phyloP scores from a whole-genome alignment of 2,888 invertebrate genomes.

The Acanthoscelides obtectus region DNA sequence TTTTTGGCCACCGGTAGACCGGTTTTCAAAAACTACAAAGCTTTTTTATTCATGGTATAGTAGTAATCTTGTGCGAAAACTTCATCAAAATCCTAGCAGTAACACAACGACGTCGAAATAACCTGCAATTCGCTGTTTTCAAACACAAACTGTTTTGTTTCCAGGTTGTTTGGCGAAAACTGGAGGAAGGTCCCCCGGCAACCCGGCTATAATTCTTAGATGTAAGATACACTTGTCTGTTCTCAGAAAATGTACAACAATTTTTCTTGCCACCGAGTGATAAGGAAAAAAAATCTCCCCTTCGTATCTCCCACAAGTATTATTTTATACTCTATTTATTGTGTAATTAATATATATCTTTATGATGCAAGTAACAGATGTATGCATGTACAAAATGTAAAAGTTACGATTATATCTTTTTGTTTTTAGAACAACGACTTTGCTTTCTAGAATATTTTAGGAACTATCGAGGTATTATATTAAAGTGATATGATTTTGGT shows the following conservation, averaged over 20 bases:
- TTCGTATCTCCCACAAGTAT: not conserved
- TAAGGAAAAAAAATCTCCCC: not conserved
- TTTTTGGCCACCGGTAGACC: too few relatives aligned
- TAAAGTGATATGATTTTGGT: too few relatives aligned
- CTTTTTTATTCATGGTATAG: too few relatives aligned
- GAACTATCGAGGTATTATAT: too few relatives aligned
- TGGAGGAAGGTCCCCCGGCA: conserved; percentile 75
- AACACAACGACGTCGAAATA: too few relatives aligned
- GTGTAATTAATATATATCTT: conserved; percentile 1
- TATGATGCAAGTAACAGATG: not conserved
- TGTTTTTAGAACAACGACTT: not conserved
- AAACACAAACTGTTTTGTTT: too few relatives aligned
- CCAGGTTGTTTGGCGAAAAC: conserved; percentile 84
- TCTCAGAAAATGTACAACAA: not conserved
- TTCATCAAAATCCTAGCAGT: too few relatives aligned
- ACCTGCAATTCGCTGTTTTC: too few relatives aligned
- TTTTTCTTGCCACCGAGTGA: not conserved
- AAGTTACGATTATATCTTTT: not conserved
- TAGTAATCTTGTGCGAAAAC: too few relatives aligned
- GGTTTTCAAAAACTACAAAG: too few relatives aligned
- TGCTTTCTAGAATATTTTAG: not conserved
- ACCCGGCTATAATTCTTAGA: conserved; percentile 15
- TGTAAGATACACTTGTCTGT: not conserved
- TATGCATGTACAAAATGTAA: conserved; percentile 1
- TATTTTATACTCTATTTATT: conserved; percentile 2